Conservation (phyloP, 2,113 vertebrate genomes). For the Bungarus multicinctus region DNA sequence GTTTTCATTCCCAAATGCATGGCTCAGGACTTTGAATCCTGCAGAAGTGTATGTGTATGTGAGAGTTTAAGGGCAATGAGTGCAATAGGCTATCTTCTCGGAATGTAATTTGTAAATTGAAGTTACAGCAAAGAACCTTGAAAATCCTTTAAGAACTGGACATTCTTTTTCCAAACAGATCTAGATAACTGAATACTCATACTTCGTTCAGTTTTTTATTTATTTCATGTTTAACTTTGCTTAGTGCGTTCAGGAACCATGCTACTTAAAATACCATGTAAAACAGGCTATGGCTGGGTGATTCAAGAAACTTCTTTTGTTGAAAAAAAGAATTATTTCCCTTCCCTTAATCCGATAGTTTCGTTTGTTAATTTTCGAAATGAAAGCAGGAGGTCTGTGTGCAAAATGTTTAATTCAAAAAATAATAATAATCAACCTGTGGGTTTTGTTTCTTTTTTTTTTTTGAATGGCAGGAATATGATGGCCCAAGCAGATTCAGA, state of each 20-base stretch:
- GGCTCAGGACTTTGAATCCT: neutral
- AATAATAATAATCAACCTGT: neutral
- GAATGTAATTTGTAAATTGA: neutral
- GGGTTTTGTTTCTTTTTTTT: conserved; percentile 26
- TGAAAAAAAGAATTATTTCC: neutral
- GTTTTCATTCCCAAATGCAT: neutral
- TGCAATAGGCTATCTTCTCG: neutral
- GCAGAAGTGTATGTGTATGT: no score
- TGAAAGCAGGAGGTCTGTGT: neutral
- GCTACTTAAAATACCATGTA: neutral
- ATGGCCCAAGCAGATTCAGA: conserved; percentile 69
- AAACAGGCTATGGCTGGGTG: neutral
- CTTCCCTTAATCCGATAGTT: neutral
- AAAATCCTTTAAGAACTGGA: neutral
- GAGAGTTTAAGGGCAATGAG: neutral
- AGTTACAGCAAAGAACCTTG: neutral
- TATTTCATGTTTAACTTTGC: neutral
- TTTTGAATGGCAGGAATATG: conserved; percentile 63
- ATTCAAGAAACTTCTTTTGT: neutral
- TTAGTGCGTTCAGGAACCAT: neutral
- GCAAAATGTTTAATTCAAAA: neutral
- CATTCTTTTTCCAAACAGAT: neutral
- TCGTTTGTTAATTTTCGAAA: neutral
- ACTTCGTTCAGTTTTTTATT: neutral
- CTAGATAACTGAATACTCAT: neutral